Evolutionary conservation across 37 sponge, comb jelly and placozoan species (phyloP).

Genomic region (Theonella swinhoei): DNA sequence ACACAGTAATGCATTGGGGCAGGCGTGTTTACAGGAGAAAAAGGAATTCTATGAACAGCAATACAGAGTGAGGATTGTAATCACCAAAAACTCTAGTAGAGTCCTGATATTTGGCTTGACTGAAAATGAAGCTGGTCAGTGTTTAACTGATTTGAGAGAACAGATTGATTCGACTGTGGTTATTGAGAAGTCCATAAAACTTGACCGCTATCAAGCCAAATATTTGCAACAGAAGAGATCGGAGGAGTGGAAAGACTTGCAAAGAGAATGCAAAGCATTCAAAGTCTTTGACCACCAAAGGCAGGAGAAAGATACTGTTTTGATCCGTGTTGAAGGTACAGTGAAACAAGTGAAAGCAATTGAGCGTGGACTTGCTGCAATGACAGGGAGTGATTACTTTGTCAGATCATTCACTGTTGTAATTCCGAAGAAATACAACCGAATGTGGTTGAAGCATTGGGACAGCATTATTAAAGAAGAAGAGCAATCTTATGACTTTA

Average conservation of each 20-base stretch:
- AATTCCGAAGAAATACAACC: not conserved
- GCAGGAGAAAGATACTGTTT: not conserved
- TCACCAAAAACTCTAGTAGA: not conserved
- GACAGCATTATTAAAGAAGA: constrained; percentile 19
- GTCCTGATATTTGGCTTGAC: constrained; percentile 41
- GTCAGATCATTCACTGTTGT: constrained; percentile 17
- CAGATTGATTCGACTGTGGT: not conserved
- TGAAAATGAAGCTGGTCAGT: constrained; percentile 26
- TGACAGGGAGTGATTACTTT: constrained; percentile 4
- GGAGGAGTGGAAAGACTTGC: constrained; percentile 22
- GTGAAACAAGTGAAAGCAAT: constrained; percentile 33
- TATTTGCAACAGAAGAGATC: constrained; percentile 3
- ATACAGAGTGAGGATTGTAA: constrained; percentile 36
- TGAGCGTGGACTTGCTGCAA: not conserved
- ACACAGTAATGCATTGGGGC: not conserved
- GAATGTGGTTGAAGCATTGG: constrained; percentile 58
- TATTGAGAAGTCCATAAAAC: constrained; percentile 13
- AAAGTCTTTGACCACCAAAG: not conserved
- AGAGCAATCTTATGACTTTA: constrained; percentile 13
- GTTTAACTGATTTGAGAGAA: constrained; percentile 28
- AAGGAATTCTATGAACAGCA: constrained; percentile 5
- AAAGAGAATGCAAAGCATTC: constrained; percentile 6
- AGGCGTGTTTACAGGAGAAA: not conserved
- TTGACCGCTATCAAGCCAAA: constrained; percentile 10
- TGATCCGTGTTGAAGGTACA: constrained; percentile 31